Evolutionary conservation across 2,113 vertebrate species (phyloP).

Genomic region (Trichomycterus rosablanca): DNA sequence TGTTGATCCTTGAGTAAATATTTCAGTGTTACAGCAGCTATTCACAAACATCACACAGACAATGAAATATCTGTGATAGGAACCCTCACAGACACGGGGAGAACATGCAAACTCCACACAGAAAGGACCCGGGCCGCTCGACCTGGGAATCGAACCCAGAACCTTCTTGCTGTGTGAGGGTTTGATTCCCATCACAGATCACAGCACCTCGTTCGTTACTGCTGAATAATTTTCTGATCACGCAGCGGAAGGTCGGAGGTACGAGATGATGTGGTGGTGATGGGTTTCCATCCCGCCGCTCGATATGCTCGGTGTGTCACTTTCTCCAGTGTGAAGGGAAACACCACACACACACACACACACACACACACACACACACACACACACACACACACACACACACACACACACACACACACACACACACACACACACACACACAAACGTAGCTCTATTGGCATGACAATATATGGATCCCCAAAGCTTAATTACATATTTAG

Average conservation of each 20-base stretch:
- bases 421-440: constrained; percentile 9
- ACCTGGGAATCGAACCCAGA: background rate
- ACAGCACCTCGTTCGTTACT: background rate
- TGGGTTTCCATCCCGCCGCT: constrained; percentile 1
- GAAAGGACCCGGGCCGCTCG: no score
- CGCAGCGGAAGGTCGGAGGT: background rate
- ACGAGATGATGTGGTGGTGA: constrained; percentile 4
- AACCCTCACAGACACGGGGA: no score
- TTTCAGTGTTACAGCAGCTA: no score
- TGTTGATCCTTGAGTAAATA: no score
- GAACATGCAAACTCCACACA: no score
- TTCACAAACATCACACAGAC: no score
- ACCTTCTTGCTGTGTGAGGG: no score
- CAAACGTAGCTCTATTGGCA: background rate
- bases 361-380: constrained; percentile 2
- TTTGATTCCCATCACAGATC: background rate
- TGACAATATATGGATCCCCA: no score
- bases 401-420: constrained; percentile 1
- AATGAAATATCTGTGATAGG: no score
- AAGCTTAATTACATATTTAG: no score
- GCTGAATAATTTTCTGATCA: constrained; percentile 1
- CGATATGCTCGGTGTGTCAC: constrained; percentile 15
- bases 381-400: constrained; percentile 1
- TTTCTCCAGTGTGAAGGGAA: constrained; percentile 11
- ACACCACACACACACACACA: constrained; percentile 2